These are phyloP conservation scores for Leptatherina wallacei DNA, from an alignment of 2,797 vertebrate genomes.

Conservation along the genomic window DNA sequence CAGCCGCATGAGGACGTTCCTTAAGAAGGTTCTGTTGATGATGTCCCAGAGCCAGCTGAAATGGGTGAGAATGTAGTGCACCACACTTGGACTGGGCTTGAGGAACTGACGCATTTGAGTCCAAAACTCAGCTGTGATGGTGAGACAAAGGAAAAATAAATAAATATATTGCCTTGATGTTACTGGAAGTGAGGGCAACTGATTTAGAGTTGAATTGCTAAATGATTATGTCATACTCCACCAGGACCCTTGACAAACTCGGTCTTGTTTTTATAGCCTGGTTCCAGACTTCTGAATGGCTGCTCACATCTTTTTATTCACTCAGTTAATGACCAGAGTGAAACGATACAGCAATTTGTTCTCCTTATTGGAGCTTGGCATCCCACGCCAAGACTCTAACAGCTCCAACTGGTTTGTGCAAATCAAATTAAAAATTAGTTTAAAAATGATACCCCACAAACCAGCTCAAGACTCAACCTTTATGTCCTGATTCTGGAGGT, in stretches of 20 bases:
- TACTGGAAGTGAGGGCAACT: constrained; percentile 7
- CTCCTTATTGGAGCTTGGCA: neutral
- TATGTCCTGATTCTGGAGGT: neutral
- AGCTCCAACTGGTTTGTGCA: constrained; percentile 4
- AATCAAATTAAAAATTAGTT: neutral
- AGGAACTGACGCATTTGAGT: constrained; percentile 81
- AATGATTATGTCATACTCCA: neutral
- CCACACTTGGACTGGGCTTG: constrained; percentile 85
- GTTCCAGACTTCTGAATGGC: neutral
- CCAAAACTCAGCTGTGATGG: constrained; percentile 88
- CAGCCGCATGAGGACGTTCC: constrained; percentile 87
- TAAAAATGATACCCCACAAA: neutral
- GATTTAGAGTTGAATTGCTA: neutral
- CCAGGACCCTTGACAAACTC: neutral
- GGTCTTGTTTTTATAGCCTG: neutral
- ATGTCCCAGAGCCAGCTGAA: constrained; percentile 93
- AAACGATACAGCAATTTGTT: neutral
- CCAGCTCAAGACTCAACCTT: neutral
- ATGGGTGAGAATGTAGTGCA: constrained; percentile 91
- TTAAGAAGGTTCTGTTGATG: constrained; percentile 90
- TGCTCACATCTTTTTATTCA: neutral
- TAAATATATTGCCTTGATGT: neutral
- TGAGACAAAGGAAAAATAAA: neutral
- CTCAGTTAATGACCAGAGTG: neutral
- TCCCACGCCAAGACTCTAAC: neutral